Base-by-base conservation (phyloP, 2,113 vertebrate species). In the Cyanocitta stelleri region DNA sequence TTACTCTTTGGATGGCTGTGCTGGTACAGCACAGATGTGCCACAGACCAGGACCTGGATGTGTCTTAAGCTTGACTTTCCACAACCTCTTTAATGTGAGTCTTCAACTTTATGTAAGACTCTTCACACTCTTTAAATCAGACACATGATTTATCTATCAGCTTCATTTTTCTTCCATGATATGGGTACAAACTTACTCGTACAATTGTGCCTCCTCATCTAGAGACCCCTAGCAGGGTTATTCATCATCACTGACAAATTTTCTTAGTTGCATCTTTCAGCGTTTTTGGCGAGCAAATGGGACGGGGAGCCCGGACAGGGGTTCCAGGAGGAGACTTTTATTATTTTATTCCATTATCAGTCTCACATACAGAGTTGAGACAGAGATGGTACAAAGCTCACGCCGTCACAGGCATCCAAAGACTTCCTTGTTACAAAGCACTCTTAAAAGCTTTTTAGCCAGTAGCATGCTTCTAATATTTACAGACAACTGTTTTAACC, bases 61-160 rank as follows among this genome's bases (percentile, higher is more conserved):
- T 48, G 14, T 44, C 49, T 68, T 63, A 63, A 84, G 5, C 44
- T 18, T 93, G 66, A 35, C 27, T 85, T 94, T 44, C 33, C 58
- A 52, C 1, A 3, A 26, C 7, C 11, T 64, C 33, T 90, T 64
- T 44, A 75, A 64, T 1, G 4, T 27, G 33, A 63, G 13, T 58
- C 15, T 91, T 24, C 41, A 44, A 16, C 14, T 67, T 56, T 10
- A 33, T 9, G 33, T 33, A 63, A 58, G 23, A 58, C 18, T 73
- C 9, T 87, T 66, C 16, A 46, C 3, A 41, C 32, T 59, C 20
- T 92, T 76, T 33, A 56, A 84, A 81, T 75, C 69, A 49, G 26
- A 56, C 44, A 30, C 4, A 21, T 0, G 0, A 32, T 68, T 87
- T 86, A n/a, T 30, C 39, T 33, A 21, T 39, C 23, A 32, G 3